Evolutionary conservation across 1,140 invertebrate genomes (phyloP), one percentile per base, ranked within the genome.

Genomic region (Eumaeus atala): DNA sequence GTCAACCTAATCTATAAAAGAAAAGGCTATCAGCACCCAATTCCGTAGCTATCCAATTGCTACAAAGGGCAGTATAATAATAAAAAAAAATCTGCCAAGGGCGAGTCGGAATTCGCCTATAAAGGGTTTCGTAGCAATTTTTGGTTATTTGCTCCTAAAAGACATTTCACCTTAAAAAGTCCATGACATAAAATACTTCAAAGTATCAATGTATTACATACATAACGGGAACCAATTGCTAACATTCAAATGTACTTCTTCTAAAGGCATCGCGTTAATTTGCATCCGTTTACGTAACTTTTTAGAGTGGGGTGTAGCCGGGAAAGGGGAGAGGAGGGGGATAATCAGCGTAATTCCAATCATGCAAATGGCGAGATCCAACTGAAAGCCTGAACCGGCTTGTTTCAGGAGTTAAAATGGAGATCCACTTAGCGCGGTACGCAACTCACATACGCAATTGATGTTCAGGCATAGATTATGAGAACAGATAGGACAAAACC

Each of bases 361-460:
- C 83, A 86, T 86, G 83, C 83, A 86, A 86, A 86, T 86, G 77
- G 62, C 75, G 82, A 84, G 78, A 81, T 83, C 74, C 83, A 66
- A 76, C 78, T 86, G 83, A 86, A 84, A 86, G 83, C 83, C 77
- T 82, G 78, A 76, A 82, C 75, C 71, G 77, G 83, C 79, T 84
- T 84, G 80, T 84, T 86, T 84, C 80, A 86, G 80, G 79, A 86
- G 83, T 86, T 86, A 86, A 86, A 86, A 86, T 86, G 80, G 75
- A 84, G 80, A 85, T 84, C 78, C 80, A 86, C 77, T 84, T 84
- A 84, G 77, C 72, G 67, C 66, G 70, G 62, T 76, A 85, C 82
- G 78, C 80, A 74, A 59, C 78, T 74, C 78, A 84, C 82, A 84
- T 84, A 85, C 80, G 80, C 75, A 78, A 85, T 77, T 73, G 74